phyloP scores from a whole-genome alignment of 1,140 invertebrate species.

The Drosophila quadrilineata region DNA sequence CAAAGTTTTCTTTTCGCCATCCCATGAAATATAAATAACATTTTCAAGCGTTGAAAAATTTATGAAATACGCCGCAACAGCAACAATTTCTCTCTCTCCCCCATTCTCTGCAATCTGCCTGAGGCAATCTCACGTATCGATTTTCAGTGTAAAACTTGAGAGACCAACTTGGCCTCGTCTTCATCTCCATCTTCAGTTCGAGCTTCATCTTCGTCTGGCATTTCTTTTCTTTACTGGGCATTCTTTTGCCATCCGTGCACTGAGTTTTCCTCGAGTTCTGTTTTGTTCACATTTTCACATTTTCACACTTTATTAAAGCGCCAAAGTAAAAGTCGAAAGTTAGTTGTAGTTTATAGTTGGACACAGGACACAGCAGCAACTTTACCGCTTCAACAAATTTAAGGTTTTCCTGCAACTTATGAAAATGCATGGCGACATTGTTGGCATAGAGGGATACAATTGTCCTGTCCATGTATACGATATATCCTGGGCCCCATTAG shows the following conservation, averaged over 20 bases:
- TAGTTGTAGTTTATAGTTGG: constrained; percentile 54
- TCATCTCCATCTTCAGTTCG: no score
- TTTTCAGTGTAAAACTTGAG: constrained; percentile 64
- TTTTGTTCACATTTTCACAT: constrained; percentile 51
- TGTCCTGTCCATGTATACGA: background rate
- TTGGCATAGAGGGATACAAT: no score
- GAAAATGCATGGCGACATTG: constrained; percentile 38
- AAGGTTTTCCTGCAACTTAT: constrained; percentile 31
- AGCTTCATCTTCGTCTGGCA: constrained; percentile 28
- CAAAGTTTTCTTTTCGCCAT: constrained; percentile 62
- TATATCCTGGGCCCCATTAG: constrained; percentile 22
- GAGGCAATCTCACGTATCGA: constrained; percentile 54
- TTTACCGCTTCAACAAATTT: constrained; percentile 21
- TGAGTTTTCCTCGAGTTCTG: constrained; percentile 2
- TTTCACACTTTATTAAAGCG: constrained; percentile 79
- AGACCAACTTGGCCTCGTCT: constrained; percentile 22
- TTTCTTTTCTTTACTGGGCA: background rate
- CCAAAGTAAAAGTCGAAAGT: constrained; percentile 67
- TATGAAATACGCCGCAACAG: constrained; percentile 67
- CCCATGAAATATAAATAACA: constrained; percentile 78
- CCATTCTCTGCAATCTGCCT: constrained; percentile 16
- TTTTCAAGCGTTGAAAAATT: constrained; percentile 74
- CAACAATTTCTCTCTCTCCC: background rate
- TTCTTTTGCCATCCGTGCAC: background rate
- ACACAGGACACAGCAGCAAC: constrained; percentile 7